Base-by-base conservation (phyloP, 1,140 invertebrate species). In the Trinorchestia longiramus region DNA sequence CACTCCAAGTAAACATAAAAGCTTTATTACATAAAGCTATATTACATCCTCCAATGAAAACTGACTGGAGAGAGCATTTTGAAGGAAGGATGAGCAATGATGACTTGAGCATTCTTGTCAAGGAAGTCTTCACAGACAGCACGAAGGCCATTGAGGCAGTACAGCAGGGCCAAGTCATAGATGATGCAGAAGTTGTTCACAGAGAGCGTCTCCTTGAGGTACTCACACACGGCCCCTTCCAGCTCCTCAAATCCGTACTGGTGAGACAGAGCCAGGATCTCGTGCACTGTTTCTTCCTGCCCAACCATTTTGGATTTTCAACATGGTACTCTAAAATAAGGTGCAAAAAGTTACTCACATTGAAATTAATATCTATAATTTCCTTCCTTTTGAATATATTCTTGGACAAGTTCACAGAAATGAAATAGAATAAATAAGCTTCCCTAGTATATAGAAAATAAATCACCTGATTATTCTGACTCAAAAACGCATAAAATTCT, bases 161-260 rank as follows among this genome's bases (percentile, higher is more conserved):
- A 99, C 96, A 98, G 97, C 96, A 98, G 98, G 28, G 99, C 99
- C 40, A 99, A 98, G 97, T 99, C 99, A 97, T 99, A 98, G 97
- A 99, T 99, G 11, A 98, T 98, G 97, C 99, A 99, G 0, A 99
- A 98, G 97, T 99, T 99, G 97, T 98, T 98, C 92, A 99, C 98
- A 95, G 98, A 98, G 41, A 99, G 97, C 97, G 99, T 98, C 97
- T 99, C 98, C 96, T 98, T 98, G 96, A 99, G 97, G 97, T 99
- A 99, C 97, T 99, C 99, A 0, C 99, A 99, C 96, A 99, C 99
- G 36, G 99, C 98, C 19, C 98, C 97, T 97, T 99, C 99, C 95
- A 99, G 97, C 97, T 99, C 99, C 96, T 98, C 98, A 98, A 99
- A 99, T 62, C 99, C 99, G 98, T 99, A 99, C 97, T 99, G 98